These are phyloP conservation scores for Epizoanthus stellaris DNA, from an alignment of 92 coral and sea anemone genomes.

Conservation along the genomic window DNA sequence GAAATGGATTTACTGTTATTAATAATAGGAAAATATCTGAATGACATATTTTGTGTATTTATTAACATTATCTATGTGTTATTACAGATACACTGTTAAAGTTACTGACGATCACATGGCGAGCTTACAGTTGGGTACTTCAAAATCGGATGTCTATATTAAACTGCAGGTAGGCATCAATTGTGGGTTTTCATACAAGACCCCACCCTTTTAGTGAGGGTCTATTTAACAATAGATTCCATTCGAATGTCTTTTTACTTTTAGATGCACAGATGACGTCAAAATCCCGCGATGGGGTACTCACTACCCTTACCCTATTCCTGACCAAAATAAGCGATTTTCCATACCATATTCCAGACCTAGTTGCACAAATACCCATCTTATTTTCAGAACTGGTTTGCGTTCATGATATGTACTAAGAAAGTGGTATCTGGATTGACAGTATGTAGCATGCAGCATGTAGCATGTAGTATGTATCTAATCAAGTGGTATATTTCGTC, in stretches of 20 bases:
- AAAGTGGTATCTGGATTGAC: too few species aligned
- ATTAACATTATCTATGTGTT: background rate
- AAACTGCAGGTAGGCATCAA: conserved; percentile 79
- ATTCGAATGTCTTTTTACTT: too few species aligned
- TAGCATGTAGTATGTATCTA: too few species aligned
- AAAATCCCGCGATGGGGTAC: background rate
- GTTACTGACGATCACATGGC: conserved; percentile 94
- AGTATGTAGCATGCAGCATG: too few species aligned
- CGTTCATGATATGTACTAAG: too few species aligned
- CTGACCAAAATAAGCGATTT: too few species aligned
- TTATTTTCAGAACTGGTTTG: too few species aligned
- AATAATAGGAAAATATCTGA: background rate
- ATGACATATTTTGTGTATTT: background rate
- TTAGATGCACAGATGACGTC: background rate
- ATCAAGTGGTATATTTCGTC: too few species aligned
- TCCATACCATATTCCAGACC: too few species aligned
- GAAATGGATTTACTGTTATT: background rate
- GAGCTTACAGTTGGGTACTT: conserved; percentile 91
- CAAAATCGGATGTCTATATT: conserved; percentile 88
- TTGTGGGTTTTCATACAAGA: background rate
- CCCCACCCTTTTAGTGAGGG: background rate
- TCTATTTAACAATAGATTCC: background rate
- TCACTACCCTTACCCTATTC: too few species aligned
- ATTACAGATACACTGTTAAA: conserved; percentile 83
- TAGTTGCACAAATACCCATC: too few species aligned